Evolutionary conservation across 2,113 vertebrate genomes (phyloP), one percentile per base, ranked within the genome.

Genomic region (Xenotilapia leptura): DNA sequence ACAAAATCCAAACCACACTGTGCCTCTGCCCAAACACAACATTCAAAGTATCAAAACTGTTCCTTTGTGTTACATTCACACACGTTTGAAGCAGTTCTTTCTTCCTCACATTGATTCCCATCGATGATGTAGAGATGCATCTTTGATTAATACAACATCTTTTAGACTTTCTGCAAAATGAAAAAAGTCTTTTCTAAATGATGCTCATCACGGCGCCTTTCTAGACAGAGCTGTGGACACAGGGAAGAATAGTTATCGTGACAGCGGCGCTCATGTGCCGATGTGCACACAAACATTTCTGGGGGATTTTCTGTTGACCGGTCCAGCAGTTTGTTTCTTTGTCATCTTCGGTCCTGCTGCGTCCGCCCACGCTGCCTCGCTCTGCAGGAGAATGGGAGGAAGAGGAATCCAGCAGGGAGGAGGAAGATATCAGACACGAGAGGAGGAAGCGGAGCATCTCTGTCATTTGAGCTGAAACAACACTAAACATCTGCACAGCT

Each of bases 321-420:
- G 0, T 47, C 42, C 42, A 7, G 26, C 70, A 75, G 70, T 75
- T 75, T 75, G 23, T 75, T 28, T 75, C 42, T 75, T 28, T 75
- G 40, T 75, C 68, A 47, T 47, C 23, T 28, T 26, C 14, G 3
- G 14, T 19, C 45, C 65, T 6, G 28, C 28, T 79, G 49, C 47
- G 8, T 21, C 55, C 45, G 2, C 91, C 79, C 80, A 82, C 84
- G 55, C 65, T 4, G 36, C 68, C 26, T 26, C 15, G 42, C 5
- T 70, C 23, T 51, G 83, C 23, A 1, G 19, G 85, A 93, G 88
- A 94, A 93, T 93, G 83, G 83, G 80, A 94, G 93, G 93, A 94
- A 94, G 88, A 83, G 87, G 86, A 87, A 47, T 82, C 85, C 83
- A 84, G 88, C 82, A 2, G 87, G 28, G 88, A 53, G 26, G 88